Percentiles rank a stretch among this genome's conserved stretches.
Evolutionary conservation across 1,140 invertebrate genomes (phyloP).

Genomic region (Trichonephila clavata): DNA sequence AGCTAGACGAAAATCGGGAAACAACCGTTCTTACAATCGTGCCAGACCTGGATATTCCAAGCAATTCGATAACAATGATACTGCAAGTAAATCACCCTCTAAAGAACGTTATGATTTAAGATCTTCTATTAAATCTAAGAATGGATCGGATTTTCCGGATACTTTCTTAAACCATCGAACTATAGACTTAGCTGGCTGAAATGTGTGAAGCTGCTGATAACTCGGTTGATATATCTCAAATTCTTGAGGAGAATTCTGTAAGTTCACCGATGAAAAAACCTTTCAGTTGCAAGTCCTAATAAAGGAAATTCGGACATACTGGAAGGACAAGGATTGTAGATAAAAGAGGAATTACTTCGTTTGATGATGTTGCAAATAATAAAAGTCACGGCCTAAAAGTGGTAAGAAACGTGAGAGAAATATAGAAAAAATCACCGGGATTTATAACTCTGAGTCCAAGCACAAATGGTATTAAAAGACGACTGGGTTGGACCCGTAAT

Average conservation of each 20-base stretch:
- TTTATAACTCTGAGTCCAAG: neutral
- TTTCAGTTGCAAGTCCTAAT: neutral
- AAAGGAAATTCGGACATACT: neutral
- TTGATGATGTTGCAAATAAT: no score
- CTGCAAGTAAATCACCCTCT: neutral
- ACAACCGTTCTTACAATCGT: neutral
- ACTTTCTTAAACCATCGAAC: neutral
- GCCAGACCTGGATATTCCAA: no score
- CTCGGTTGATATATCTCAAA: no score
- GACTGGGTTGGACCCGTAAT: conserved; percentile 41
- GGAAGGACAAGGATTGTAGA: neutral
- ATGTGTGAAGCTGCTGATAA: neutral
- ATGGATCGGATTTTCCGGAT: neutral
- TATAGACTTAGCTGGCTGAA: conserved; percentile 16
- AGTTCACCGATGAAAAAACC: conserved; percentile 27
- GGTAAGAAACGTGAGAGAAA: conserved; percentile 23
- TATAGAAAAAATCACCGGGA: neutral
- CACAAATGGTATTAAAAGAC: conserved; percentile 24
- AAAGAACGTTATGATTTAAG: neutral
- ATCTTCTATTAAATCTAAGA: neutral
- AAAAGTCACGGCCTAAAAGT: neutral
- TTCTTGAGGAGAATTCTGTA: neutral
- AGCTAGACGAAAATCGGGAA: neutral
- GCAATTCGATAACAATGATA: neutral
- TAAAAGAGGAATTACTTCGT: neutral